phyloP scores from a whole-genome alignment of 2,888 invertebrate genomes.

The Ophion costatus region DNA sequence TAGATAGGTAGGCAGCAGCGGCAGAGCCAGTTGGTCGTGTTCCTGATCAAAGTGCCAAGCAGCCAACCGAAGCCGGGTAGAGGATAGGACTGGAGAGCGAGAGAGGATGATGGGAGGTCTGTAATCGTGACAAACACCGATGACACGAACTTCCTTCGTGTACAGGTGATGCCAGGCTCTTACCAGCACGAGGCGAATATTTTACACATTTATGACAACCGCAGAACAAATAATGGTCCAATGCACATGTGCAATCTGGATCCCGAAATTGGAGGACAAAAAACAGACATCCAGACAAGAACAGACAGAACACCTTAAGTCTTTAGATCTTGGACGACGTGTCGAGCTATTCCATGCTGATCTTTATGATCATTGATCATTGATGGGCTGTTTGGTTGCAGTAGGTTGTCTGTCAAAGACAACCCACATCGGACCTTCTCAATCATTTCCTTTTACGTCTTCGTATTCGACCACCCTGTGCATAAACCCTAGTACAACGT shows the following conservation, averaged over 20 bases:
- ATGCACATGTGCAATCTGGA: not conserved
- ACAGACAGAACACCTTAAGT: no score
- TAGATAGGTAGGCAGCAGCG: slow-evolving; percentile 36
- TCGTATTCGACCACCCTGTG: no score
- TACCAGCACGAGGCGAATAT: slow-evolving; percentile 52
- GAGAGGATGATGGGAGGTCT: slow-evolving; percentile 40
- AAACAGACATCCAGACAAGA: no score
- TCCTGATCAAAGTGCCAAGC: slow-evolving; percentile 34
- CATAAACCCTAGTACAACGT: no score
- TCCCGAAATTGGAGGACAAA: not conserved
- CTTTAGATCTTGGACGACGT: not conserved
- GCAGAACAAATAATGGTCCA: not conserved
- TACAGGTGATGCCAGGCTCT: slow-evolving; percentile 62
- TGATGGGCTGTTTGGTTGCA: no score
- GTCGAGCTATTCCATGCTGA: not conserved
- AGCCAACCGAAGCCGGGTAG: not conserved
- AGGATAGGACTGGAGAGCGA: not conserved
- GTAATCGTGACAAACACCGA: slow-evolving; percentile 72
- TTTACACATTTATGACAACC: slow-evolving; percentile 46
- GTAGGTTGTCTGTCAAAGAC: no score
- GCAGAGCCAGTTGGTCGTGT: slow-evolving; percentile 36
- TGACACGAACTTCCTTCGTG: slow-evolving; percentile 40
- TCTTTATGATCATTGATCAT: not conserved
- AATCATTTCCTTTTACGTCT: no score
- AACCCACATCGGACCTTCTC: no score